phyloP scores from a whole-genome alignment of 1,140 invertebrate species.

The Campoletis sonorensis region DNA sequence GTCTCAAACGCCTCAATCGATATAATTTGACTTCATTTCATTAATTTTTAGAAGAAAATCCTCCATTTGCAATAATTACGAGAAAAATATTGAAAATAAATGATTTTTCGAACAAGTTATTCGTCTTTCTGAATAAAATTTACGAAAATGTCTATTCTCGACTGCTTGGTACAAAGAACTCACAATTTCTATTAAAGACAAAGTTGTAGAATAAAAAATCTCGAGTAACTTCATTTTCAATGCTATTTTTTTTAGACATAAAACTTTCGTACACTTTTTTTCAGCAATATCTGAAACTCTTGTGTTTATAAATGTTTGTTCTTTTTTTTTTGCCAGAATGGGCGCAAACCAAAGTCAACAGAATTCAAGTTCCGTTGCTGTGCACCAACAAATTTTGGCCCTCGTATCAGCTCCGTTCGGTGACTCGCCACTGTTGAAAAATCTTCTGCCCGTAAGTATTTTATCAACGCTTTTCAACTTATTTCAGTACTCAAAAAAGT shows the following conservation, averaged over 20 bases:
- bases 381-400: constrained; percentile 83
- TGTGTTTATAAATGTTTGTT: neutral
- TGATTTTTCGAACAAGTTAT: no score
- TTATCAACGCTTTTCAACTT: no score
- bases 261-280: neutral
- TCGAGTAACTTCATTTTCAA: no score
- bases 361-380: constrained; percentile 70
- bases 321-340: constrained; percentile 57
- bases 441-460: constrained; percentile 79
- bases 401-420: constrained; percentile 86
- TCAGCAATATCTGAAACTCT: neutral
- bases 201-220: no score
- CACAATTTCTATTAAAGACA: neutral
- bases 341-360: constrained; percentile 66
- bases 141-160: no score
- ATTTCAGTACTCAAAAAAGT: no score
- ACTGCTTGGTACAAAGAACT: neutral
- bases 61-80: no score
- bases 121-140: no score
- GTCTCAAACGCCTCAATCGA: constrained; percentile 21
- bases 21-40: no score
- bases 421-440: constrained; percentile 86
- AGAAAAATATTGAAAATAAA: no score
- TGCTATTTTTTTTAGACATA: no score
- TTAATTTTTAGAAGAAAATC: no score